Base-by-base conservation (phyloP, 2,113 vertebrate species). In the Calyptommatus sinebrachiatus region DNA sequence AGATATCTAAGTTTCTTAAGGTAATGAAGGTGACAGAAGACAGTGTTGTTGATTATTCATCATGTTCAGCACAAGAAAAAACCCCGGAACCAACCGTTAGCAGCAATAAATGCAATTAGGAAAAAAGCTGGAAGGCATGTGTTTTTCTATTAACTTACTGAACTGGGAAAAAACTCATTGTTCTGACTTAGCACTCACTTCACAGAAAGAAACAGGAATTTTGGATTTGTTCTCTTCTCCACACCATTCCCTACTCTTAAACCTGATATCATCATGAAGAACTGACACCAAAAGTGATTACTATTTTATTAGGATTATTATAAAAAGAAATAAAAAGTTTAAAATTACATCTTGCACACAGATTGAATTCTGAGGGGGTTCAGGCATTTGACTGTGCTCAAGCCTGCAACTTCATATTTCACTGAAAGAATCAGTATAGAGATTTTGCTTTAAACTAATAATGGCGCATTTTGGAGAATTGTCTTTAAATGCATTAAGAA, bases 51-150 rank as follows among this genome's bases (percentile, higher is more conserved):
- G 11, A n/a, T 60, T 68, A 74, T 68, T 21, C 75, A 71, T 21
- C 75, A 79, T 24, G n/a, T 48, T 80, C 53, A 79, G 76, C 80
- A 81, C 82, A 86, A 73, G 79, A 90, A 88, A 29, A 24, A 28
- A 46, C 60, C n/a, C 2, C 45, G 53, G 6, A 66, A 80, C 12
- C 28, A 18, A 2, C 53, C 62, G 35, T 21, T 67, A 26, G 28
- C 18, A 28, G 35, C 22, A 57, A 68, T 46, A 71, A 21, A 8
- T 60, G 16, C 1, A 60, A 11, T 70, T 22, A 70, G 48, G n/a
- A 35, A 81, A 35, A 75, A 81, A 62, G 20, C 21, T 8, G 20
- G 18, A 5, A 0, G 12, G 31, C 28, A 14, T 11, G 12, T 28
- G 26, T 24, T 66, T 80, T 65, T 60, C 22, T 29, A 57, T 75